A percentile compares a stretch with the other conserved stretches of the same genome.
These are phyloP conservation scores for Magallana gigas DNA, from an alignment of 1,140 invertebrate species.

Conservation along the genomic window DNA sequence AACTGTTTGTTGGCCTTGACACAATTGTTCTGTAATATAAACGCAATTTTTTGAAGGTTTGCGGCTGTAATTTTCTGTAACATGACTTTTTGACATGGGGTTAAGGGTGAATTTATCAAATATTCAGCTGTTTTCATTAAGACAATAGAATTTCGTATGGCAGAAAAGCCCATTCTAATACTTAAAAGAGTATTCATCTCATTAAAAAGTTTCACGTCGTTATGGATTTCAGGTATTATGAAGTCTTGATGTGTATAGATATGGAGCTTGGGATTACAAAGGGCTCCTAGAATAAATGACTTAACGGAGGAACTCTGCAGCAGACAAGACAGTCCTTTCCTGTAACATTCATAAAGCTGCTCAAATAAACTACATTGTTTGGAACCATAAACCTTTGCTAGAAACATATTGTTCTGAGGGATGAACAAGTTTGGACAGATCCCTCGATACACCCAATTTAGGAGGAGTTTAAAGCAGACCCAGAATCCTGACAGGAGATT, in stretches of 20 bases:
- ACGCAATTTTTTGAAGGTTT: background rate
- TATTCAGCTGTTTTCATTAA: too few relatives aligned
- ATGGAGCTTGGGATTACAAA: too few relatives aligned
- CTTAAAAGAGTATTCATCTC: background rate
- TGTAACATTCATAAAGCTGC: background rate
- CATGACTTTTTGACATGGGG: background rate
- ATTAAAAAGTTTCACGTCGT: background rate
- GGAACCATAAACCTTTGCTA: background rate
- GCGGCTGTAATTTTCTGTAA: background rate
- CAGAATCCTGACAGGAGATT: background rate
- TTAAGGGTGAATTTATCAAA: background rate
- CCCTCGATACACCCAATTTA: background rate
- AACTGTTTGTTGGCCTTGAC: background rate
- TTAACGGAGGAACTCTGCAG: background rate
- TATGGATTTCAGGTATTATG: background rate
- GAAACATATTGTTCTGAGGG: background rate
- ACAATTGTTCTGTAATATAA: background rate
- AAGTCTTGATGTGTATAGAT: too few relatives aligned
- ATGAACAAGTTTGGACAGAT: background rate
- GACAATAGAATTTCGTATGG: too few relatives aligned
- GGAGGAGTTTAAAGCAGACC: background rate
- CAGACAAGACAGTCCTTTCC: background rate
- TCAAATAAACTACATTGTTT: background rate
- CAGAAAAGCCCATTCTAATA: background rate
- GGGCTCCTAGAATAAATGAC: background rate